Base-by-base conservation (phyloP, 2,888 invertebrate genomes). In the Conomelus anceps region DNA sequence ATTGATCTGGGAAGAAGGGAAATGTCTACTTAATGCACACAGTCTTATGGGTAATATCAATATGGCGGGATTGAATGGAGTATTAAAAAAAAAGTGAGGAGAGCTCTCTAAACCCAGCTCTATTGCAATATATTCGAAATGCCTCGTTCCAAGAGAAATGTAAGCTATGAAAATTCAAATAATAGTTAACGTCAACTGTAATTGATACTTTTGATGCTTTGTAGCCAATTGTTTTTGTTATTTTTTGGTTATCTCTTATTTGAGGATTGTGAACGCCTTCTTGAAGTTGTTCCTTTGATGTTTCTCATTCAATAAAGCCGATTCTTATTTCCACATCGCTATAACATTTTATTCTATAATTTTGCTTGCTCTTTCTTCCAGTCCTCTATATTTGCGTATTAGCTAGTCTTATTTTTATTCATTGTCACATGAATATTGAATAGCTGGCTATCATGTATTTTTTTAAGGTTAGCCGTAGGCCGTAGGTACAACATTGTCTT, bases 141-240 rank as follows among this genome's bases (percentile, higher is more conserved):
- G 94, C 93, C 93, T 92, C 93, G 93, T 92, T 92, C 93, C 90
- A 93, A 93, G 91, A 93, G 93, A 92, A 91, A 92, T 91, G 93
- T 94, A 93, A 93, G 93, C 63, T 63, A 63, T 63, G 3, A n/a
- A 93, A 91, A 89, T 90, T 91, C 91, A 89, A 41, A 24, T 29
- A 87, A 29, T 89, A 63, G 4, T 63, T n/a, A 63, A n/a, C 63
- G 7, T n/a, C 20, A 63, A n/a, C 63, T 20, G 3, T 3, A n/a
- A 63, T n/a, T n/a, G n/a, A 63, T 63, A 13, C n/a, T 63, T 63
- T n/a, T 3, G 63, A 63, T n/a, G 63, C 63, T 63, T 63, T 63
- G 13, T 63, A 63, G n/a, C 3, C 20, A 63, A n/a, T 20, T 63
- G 34, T 63, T n/a, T 63, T 63, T 7, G n/a, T n/a, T 63, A 3